phyloP scores from a whole-genome alignment of 1,140 invertebrate species.

The Euura saliciscinereae region DNA sequence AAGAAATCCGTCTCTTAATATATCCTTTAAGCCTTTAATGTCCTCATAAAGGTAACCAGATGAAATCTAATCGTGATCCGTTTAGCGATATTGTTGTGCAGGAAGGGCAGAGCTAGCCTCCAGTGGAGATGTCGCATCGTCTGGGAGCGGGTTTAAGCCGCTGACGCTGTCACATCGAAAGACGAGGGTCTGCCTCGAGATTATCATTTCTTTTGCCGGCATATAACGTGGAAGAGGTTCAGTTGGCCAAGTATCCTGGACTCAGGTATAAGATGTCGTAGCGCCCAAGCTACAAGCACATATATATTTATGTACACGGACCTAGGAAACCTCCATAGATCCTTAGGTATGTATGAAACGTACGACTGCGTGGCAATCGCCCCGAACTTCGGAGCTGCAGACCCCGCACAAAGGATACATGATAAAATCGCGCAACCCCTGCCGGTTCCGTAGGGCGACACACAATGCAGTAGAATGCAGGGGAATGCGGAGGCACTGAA shows the following conservation, averaged over 20 bases:
- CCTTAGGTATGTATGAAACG: neutral
- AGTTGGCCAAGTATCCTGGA: neutral
- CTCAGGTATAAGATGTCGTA: neutral
- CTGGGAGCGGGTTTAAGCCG: constrained; percentile 4
- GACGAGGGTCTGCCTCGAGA: constrained; percentile 4
- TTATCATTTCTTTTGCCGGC: constrained; percentile 1
- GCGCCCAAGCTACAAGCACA: neutral
- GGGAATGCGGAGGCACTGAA: neutral
- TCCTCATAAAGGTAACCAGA: constrained; percentile 7
- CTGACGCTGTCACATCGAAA: constrained; percentile 3
- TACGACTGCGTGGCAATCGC: neutral
- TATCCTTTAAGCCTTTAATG: constrained; percentile 4
- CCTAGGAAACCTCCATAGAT: neutral
- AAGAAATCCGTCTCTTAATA: neutral
- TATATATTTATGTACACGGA: neutral
- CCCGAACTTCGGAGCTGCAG: neutral
- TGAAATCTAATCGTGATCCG: constrained; percentile 7
- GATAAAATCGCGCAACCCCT: constrained; percentile 6
- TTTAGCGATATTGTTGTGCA: constrained; percentile 7
- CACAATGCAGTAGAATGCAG: neutral
- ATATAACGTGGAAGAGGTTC: neutral
- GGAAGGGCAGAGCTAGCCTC: neutral
- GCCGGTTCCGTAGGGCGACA: neutral
- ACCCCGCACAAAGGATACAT: neutral
- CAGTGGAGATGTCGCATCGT: neutral